Conservation (phyloP, 2,113 vertebrate genomes). For the Canis aureus region DNA sequence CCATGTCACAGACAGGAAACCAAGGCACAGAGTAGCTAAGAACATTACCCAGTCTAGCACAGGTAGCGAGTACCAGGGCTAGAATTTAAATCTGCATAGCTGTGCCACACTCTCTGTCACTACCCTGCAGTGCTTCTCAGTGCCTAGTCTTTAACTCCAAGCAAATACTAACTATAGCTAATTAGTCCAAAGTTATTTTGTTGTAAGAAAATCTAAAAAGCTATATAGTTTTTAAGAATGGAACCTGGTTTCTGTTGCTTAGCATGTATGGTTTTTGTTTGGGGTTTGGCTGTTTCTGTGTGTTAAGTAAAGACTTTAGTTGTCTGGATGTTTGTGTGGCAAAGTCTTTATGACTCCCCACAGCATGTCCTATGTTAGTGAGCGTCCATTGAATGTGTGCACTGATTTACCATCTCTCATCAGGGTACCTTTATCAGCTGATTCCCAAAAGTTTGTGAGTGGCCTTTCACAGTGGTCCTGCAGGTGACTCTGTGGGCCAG, state of each 20-base stretch:
- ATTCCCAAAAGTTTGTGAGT: neutral
- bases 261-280: neutral
- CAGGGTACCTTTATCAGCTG: neutral
- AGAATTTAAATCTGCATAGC: neutral
- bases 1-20: neutral
- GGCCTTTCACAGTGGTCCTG: neutral
- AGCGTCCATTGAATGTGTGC: neutral
- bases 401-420: neutral
- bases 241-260: neutral
- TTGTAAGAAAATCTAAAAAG: neutral
- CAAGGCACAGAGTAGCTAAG: neutral
- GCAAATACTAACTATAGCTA: neutral
- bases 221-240: neutral
- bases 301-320: neutral
- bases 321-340: neutral
- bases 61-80: neutral
- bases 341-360: neutral
- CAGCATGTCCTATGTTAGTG: neutral
- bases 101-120: neutral
- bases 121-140: neutral
- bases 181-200: neutral
- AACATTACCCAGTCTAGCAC: rapidly evolving
- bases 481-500: neutral
- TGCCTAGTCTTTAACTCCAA: neutral
- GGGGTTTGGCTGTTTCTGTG: neutral